These are phyloP conservation scores for Zalophus californianus DNA, from an alignment of 2,797 vertebrate genomes.

Conservation along the genomic window DNA sequence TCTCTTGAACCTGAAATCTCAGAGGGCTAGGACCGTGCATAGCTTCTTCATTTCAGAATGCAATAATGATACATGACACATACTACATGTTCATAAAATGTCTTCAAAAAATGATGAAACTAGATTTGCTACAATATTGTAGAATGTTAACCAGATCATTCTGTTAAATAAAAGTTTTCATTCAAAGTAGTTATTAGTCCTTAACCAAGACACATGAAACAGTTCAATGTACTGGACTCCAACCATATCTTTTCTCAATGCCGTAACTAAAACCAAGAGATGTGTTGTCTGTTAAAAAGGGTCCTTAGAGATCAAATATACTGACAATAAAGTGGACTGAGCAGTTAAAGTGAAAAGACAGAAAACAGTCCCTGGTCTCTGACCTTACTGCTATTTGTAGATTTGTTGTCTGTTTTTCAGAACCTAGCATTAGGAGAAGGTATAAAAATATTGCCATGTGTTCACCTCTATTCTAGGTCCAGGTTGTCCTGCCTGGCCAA, in stretches of 20 bases:
- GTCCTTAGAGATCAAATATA: slow-evolving; percentile 11
- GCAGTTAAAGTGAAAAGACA: slow-evolving; percentile 60
- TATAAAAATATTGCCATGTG: slow-evolving; percentile 66
- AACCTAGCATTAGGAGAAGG: slow-evolving; percentile 34
- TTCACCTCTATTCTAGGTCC: slow-evolving; percentile 39
- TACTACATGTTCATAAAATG: background rate
- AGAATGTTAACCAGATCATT: slow-evolving; percentile 8
- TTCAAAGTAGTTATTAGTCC: background rate
- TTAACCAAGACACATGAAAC: slow-evolving; percentile 3
- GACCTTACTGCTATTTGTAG: slow-evolving; percentile 62
- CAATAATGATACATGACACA: background rate
- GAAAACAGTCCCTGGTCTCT: slow-evolving; percentile 58
- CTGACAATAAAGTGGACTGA: slow-evolving; percentile 39
- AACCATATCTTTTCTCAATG: background rate
- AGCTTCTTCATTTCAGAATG: background rate
- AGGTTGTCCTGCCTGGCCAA: background rate
- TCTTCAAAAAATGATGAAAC: slow-evolving; percentile 25
- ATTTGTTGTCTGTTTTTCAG: slow-evolving; percentile 66
- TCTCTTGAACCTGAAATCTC: background rate
- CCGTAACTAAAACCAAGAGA: background rate
- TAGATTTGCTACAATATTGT: background rate
- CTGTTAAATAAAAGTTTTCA: background rate
- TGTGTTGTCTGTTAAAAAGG: background rate
- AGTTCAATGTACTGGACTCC: background rate
- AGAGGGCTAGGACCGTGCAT: background rate